These are phyloP conservation scores for Novumbra hubbsi DNA, from an alignment of 2,797 vertebrate genomes.

Conservation along the genomic window DNA sequence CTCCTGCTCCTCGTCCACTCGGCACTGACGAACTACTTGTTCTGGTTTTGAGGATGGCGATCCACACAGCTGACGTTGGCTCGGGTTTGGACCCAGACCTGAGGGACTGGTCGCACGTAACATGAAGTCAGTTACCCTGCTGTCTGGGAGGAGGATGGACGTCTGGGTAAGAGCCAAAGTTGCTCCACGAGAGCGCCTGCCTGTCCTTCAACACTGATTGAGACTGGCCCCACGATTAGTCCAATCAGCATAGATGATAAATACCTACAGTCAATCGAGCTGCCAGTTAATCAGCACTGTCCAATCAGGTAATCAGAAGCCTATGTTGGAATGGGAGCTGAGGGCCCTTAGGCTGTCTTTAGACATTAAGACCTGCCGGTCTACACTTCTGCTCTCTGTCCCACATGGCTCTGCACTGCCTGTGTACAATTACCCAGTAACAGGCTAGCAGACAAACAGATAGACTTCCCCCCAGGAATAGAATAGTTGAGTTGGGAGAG, in stretches of 20 bases:
- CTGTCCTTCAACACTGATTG: conserved; percentile 60
- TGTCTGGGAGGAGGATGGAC: conserved; percentile 18
- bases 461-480: conserved; percentile 48
- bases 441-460: conserved; percentile 30
- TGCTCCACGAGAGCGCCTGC: conserved; percentile 36
- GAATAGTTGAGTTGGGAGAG: conserved; percentile 52
- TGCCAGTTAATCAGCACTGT: conserved; percentile 66
- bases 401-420: conserved; percentile 42
- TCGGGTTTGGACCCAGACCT: conserved; percentile 36
- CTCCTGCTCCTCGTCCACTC: conserved; percentile 16
- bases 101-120: conserved; percentile 36
- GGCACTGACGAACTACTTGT: neutral
- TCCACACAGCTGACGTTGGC: conserved; percentile 35
- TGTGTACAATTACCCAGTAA: conserved; percentile 57
- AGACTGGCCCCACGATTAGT: conserved; percentile 56
- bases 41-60: conserved; percentile 13
- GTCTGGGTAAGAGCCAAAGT: conserved; percentile 28
- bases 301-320: conserved; percentile 70
- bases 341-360: conserved; percentile 49
- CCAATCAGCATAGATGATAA: conserved; percentile 64
- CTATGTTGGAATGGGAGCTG: conserved; percentile 63
- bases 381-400: conserved; percentile 42
- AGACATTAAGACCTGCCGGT: conserved; percentile 31
- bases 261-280: conserved; percentile 69
- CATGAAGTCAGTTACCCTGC: conserved; percentile 45